phyloP scores from a whole-genome alignment of 2,888 invertebrate species.

The Lomographa bimaculata region DNA sequence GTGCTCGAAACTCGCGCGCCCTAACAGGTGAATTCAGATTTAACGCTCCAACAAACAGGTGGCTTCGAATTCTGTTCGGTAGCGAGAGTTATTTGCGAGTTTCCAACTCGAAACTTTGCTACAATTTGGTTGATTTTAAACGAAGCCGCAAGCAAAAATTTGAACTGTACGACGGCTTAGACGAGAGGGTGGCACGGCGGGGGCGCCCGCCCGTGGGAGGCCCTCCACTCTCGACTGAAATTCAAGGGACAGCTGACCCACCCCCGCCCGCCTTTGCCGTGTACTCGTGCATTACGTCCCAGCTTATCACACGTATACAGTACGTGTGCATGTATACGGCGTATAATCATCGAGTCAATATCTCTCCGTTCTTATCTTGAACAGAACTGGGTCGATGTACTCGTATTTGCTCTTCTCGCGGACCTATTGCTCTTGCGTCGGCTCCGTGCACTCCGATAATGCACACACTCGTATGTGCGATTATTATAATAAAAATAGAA shows the following conservation, averaged over 20 bases:
- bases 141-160: slow-evolving; percentile 24
- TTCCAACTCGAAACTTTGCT: slow-evolving; percentile 16
- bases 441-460: slow-evolving; percentile 8
- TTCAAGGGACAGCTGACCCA: slow-evolving; percentile 33
- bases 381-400: slow-evolving; percentile 62
- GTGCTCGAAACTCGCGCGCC: slow-evolving; percentile 7
- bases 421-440: slow-evolving; percentile 10
- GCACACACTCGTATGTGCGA: slow-evolving; percentile 2
- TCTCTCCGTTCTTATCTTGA: slow-evolving; percentile 49
- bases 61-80: slow-evolving; percentile 9
- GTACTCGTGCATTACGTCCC: slow-evolving; percentile 25
- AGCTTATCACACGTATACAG: slow-evolving; percentile 22
- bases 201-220: slow-evolving; percentile 20
- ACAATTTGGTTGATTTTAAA: slow-evolving; percentile 15
- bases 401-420: slow-evolving; percentile 48
- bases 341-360: slow-evolving; percentile 56
- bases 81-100: slow-evolving; percentile 22
- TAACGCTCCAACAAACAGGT: slow-evolving; percentile 20
- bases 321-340: slow-evolving; percentile 28
- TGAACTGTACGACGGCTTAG: slow-evolving; percentile 25
- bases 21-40: slow-evolving; percentile 12
- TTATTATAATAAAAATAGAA: slow-evolving; percentile 5
- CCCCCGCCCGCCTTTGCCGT: slow-evolving; percentile 21
- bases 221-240: slow-evolving; percentile 23
- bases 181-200: slow-evolving; percentile 21